A percentile compares a stretch with the other conserved stretches of the same genome.
phyloP scores from a whole-genome alignment of 2,888 invertebrate genomes.

The Laspeyria flexula region DNA sequence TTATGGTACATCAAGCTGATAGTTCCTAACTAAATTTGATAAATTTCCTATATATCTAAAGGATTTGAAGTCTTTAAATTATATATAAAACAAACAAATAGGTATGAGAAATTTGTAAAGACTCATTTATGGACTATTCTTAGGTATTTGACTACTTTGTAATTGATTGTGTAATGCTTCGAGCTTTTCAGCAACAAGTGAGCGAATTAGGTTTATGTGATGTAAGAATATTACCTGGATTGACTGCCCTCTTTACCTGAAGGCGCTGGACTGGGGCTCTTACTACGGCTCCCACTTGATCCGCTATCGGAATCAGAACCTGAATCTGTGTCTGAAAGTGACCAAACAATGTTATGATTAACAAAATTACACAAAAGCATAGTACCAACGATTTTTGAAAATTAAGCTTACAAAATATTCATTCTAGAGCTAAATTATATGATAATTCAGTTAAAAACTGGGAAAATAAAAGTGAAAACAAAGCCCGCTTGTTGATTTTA shows the following conservation, averaged over 20 bases:
- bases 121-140: too few species aligned
- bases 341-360: neutral
- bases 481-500: neutral
- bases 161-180: too few species aligned
- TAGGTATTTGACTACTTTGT: too few species aligned
- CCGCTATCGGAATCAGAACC: conserved; percentile 82
- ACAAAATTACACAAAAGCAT: too few species aligned
- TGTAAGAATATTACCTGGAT: conserved; percentile 69
- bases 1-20: too few species aligned
- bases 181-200: too few species aligned
- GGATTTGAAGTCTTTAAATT: too few species aligned
- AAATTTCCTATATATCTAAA: too few species aligned
- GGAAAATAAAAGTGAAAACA: neutral
- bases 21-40: too few species aligned
- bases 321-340: conserved; percentile 72
- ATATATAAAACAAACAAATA: too few species aligned
- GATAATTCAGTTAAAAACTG: neutral
- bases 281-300: conserved; percentile 76
- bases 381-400: neutral
- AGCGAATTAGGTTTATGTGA: too few species aligned
- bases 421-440: neutral
- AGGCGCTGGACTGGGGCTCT: conserved; percentile 74
- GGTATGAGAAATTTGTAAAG: too few species aligned
- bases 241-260: conserved; percentile 74
- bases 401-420: neutral